Evolutionary conservation across 2,888 invertebrate genomes (phyloP), one percentile per base, ranked within the genome.

Genomic region (Tenthredo mesomela): DNA sequence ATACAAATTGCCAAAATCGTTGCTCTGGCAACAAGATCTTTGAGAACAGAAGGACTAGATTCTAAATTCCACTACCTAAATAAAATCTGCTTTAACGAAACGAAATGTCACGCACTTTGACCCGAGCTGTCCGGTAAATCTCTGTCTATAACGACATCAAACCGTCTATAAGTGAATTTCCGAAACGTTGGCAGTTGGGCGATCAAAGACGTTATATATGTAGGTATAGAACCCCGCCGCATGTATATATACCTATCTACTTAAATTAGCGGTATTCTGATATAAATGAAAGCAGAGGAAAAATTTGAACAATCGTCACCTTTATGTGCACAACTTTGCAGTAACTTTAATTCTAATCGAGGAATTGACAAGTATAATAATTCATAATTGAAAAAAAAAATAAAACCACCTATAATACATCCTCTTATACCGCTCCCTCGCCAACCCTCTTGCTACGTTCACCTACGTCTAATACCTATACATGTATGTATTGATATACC

Each of bases 51-150:
- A 73, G 1, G n/a, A 50, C 1, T 47, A 15, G 18, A 50, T 77
- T 33, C 33, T 10, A 54, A 77, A 77, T 50, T 77, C 77, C 33
- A 18, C 1, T 77, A 25, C 77, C 50, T 10, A 18, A 50, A 50
- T 77, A 54, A 29, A 54, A 77, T 33, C 33, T 43, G 21, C 10
- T 73, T 25, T n/a, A 40, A 73, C 71, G 71, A 43, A 29, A 54
- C 33, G 29, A 29, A 6, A 77, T 54, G 50, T 77, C 50, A 54
- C 33, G 77, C 50, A 77, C 77, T 77, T 54, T 77, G 77, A 77
- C 77, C 77, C 77, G 77, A 77, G 54, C 50, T 50, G 77, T 50
- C 77, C 77, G 77, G 50, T 40, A 33, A 77, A 43, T 43, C 43
- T 47, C 43, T 43, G 40, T 73, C 73, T 40, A 25, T 40, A 43